phyloP scores from a whole-genome alignment of 2,888 invertebrate genomes.

The Nycteola revayana region DNA sequence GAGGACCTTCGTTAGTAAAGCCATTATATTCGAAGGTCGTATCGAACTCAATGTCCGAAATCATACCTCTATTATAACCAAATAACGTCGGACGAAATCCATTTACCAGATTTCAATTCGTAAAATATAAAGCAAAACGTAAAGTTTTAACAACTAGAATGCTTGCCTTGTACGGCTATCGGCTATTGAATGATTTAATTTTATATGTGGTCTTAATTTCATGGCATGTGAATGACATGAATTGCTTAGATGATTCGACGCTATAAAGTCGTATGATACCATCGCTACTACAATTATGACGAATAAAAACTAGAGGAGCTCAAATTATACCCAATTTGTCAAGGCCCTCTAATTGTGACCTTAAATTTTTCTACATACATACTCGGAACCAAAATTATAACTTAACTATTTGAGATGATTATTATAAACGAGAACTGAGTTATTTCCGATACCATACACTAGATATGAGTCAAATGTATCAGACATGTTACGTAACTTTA shows the following conservation, averaged over 20 bases:
- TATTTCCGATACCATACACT: conserved; percentile 25
- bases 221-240: conserved; percentile 1
- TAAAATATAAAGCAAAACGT: conserved; percentile 7
- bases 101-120: conserved; percentile 19
- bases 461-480: conserved; percentile 32
- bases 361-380: conserved; percentile 18
- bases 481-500: conserved; percentile 25
- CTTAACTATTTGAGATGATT: conserved; percentile 11
- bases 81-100: conserved; percentile 24
- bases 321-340: conserved; percentile 27
- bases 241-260: too few species aligned
- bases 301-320: conserved; percentile 20
- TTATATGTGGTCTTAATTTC: conserved; percentile 18
- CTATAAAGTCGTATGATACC: too few species aligned
- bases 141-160: conserved; percentile 17
- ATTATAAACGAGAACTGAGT: conserved; percentile 25
- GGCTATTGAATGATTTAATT: conserved; percentile 16
- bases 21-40: conserved; percentile 55
- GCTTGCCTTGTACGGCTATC: conserved; percentile 14
- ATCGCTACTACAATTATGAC: conserved; percentile 18
- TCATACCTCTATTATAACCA: conserved; percentile 28
- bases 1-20: conserved; percentile 50
- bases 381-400: conserved; percentile 18
- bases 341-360: conserved; percentile 30
- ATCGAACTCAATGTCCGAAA: conserved; percentile 40